Conservation (phyloP, 2,888 invertebrate genomes). For the Apocheima hispidaria region DNA sequence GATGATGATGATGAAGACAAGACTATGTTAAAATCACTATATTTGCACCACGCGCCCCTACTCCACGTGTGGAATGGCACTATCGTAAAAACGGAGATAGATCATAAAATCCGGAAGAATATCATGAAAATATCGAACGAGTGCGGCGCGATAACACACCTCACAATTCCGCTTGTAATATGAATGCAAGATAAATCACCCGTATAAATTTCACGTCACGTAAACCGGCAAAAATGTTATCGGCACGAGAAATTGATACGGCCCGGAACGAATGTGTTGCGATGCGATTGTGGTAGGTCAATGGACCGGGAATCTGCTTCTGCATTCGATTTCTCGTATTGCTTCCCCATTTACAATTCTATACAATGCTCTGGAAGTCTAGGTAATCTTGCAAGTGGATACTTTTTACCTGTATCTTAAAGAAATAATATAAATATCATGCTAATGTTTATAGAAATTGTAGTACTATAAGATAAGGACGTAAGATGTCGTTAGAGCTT, state of each 20-base stretch:
- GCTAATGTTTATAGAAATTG: no score
- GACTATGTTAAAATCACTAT: background rate
- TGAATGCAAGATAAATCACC: slow-evolving; percentile 83
- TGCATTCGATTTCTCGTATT: slow-evolving; percentile 47
- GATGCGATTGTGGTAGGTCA: slow-evolving; percentile 70
- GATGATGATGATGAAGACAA: background rate
- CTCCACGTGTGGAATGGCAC: slow-evolving; percentile 1
- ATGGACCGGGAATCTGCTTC: slow-evolving; percentile 51
- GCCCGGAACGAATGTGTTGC: slow-evolving; percentile 66
- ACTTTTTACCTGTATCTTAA: background rate
- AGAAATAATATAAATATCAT: background rate
- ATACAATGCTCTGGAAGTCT: slow-evolving; percentile 1
- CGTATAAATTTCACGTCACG: slow-evolving; percentile 84
- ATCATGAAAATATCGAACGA: slow-evolving; percentile 64
- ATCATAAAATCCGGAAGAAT: slow-evolving; percentile 64
- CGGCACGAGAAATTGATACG: slow-evolving; percentile 79
- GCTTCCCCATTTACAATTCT: slow-evolving; percentile 8
- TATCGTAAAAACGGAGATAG: slow-evolving; percentile 30
- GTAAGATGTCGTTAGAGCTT: no score
- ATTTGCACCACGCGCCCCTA: background rate
- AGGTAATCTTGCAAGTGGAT: background rate
- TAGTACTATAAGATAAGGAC: no score
- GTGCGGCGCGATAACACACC: slow-evolving; percentile 75
- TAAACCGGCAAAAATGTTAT: slow-evolving; percentile 83
- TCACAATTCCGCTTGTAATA: slow-evolving; percentile 78